These are phyloP conservation scores for Zophobas morio DNA, from an alignment of 1,140 invertebrate genomes.

Conservation along the genomic window DNA sequence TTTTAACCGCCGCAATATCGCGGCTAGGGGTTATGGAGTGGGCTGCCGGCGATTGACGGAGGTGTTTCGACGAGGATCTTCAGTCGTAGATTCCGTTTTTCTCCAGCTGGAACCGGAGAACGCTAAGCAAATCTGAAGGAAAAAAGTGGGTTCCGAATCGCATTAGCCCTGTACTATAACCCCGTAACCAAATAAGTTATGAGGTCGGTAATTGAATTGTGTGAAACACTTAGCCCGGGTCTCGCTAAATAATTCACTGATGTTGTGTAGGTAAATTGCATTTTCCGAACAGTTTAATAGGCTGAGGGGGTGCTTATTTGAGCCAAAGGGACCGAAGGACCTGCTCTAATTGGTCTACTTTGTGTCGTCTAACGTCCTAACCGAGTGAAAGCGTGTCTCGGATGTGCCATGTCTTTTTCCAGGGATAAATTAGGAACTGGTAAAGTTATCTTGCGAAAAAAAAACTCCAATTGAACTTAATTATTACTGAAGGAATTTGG, in stretches of 20 bases:
- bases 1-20: constrained; percentile 2
- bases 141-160: background rate
- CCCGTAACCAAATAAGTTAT: constrained; percentile 24
- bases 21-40: background rate
- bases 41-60: background rate
- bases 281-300: constrained; percentile 24
- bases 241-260: constrained; percentile 42
- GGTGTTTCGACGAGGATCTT: background rate
- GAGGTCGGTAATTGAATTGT: constrained; percentile 35
- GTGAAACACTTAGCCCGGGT: constrained; percentile 26
- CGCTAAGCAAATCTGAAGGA: background rate
- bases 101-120: background rate
- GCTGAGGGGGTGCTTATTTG: background rate
- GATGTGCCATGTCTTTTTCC: too few species aligned
- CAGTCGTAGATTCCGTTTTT: background rate
- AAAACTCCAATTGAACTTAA: too few species aligned
- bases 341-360: background rate
- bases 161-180: background rate
- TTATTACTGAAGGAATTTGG: too few species aligned
- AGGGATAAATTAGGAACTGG: too few species aligned
- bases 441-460: too few species aligned
- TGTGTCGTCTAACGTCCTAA: background rate
- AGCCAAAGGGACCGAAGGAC: background rate
- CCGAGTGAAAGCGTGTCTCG: too few species aligned
- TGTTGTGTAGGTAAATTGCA: constrained; percentile 23